These are phyloP conservation scores for Thunnus thynnus DNA, from an alignment of 2,113 vertebrate species.

Conservation along the genomic window DNA sequence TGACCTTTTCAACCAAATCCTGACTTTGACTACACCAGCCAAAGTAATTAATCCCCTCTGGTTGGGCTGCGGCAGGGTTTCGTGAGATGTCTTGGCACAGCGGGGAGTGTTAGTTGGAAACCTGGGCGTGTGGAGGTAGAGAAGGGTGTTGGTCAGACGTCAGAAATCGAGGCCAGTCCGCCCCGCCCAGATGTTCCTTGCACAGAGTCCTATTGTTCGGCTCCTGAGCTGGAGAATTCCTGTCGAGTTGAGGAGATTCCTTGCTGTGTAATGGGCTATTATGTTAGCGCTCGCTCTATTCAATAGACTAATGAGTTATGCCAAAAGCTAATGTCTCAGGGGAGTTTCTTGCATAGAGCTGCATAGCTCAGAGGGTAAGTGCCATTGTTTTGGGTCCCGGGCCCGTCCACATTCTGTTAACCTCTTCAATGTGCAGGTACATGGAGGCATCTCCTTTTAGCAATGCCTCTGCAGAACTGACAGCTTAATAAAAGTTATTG, in stretches of 20 bases:
- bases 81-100: slow-evolving; percentile 50
- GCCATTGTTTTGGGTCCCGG: slow-evolving; percentile 69
- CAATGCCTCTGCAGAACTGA: background rate
- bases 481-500: background rate
- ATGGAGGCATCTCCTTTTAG: slow-evolving; percentile 1
- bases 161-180: slow-evolving; percentile 54
- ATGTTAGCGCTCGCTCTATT: slow-evolving; percentile 77
- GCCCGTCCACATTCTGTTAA: slow-evolving; percentile 38
- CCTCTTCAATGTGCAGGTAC: slow-evolving; percentile 34
- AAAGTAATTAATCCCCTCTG: slow-evolving; percentile 34
- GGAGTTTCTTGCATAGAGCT: slow-evolving; percentile 64
- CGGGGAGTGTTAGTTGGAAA: slow-evolving; percentile 53
- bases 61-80: slow-evolving; percentile 21
- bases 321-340: slow-evolving; percentile 67
- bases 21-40: slow-evolving; percentile 12
- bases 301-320: slow-evolving; percentile 76
- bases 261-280: slow-evolving; percentile 77
- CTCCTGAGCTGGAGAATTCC: slow-evolving; percentile 74
- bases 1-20: slow-evolving; percentile 17
- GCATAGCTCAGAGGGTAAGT: slow-evolving; percentile 49
- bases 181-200: slow-evolving; percentile 67
- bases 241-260: slow-evolving; percentile 79
- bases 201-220: slow-evolving; percentile 76
- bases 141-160: slow-evolving; percentile 64
- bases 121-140: slow-evolving; percentile 67